Evolutionary conservation across 2,113 vertebrate genomes (phyloP), one percentile per base, ranked within the genome.

Genomic region (Climacteris rufus): DNA sequence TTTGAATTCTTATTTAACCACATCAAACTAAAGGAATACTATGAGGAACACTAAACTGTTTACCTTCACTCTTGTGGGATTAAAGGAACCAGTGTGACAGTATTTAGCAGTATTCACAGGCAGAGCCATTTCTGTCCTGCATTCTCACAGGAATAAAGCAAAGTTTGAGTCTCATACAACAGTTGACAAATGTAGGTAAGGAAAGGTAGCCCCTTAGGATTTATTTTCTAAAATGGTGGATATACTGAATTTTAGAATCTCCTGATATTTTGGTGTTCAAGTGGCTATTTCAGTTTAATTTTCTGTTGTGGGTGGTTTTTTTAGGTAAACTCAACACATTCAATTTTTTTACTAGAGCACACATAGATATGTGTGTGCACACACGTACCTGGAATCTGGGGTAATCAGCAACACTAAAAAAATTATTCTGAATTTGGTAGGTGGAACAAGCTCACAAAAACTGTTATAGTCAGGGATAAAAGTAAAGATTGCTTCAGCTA

Each of bases 321-420:
- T 21, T 45, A 33, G 35, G n/a, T 31, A 9, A 85, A 56, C 3
- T 57, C 37, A 56, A 30, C 14, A 7, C 3, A 1, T 50, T 45
- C 2, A 6, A 6, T 39, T 60, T 44, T 30, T 44, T 65, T 52
- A 5, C 50, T 66, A 13, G 37, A 54, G 8, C 27, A 22, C 39
- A 15, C 22, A 12, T 3, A 33, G 27, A 6, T 2, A 1, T 0
- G 0, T 19, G 15, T 23, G 18, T 27, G 14, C 25, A 39, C 30
- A 33, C 10, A 63, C 7, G 6, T 9, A 9, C 15, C 25, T 11
- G 15, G 49, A 80, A 37, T 42, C 31, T 49, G 35, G 35, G 22
- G 10, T 33, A 40, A 15, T n/a, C 49, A 75, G 9, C 39, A 68
- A 22, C 13, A 25, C 8, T 11, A 14, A 90, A 63, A 69, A 7